These are phyloP conservation scores for Ptychochromis oligacanthus DNA, from an alignment of 2,113 vertebrate genomes.

Conservation along the genomic window DNA sequence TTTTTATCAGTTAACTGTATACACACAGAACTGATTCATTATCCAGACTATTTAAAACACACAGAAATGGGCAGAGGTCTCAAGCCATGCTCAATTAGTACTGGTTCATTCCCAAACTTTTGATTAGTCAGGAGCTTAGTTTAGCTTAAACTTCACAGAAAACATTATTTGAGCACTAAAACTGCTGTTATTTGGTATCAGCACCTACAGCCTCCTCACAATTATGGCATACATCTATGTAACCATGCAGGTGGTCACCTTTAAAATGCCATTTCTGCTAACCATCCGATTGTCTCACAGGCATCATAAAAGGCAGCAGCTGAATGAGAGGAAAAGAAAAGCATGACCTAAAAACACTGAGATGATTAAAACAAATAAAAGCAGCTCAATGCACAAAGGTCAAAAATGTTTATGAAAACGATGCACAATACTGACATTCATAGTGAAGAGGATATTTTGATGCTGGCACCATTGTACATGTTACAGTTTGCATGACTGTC, in stretches of 20 bases:
- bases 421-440: conserved; percentile 50
- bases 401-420: conserved; percentile 50
- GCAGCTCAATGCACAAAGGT: conserved; percentile 19
- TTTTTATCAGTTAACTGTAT: too few species aligned
- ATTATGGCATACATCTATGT: conserved; percentile 17
- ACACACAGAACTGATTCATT: too few species aligned
- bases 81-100: conserved; percentile 20
- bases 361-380: conserved; percentile 7
- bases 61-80: neutral
- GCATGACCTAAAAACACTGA: conserved; percentile 48
- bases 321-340: conserved; percentile 72
- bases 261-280: conserved; percentile 84
- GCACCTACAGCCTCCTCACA: conserved; percentile 31
- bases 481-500: conserved; percentile 1
- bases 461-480: conserved; percentile 14
- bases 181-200: conserved; percentile 5
- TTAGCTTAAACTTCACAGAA: neutral
- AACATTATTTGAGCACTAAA: conserved; percentile 4
- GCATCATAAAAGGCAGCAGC: conserved; percentile 83
- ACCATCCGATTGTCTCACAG: conserved; percentile 85
- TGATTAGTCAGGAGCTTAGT: conserved; percentile 29
- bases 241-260: conserved; percentile 87
- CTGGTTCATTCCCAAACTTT: conserved; percentile 2
- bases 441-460: neutral
- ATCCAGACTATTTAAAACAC: neutral